A percentile compares a stretch with the other conserved stretches of the same genome.
Evolutionary conservation across 2,797 vertebrate genomes (phyloP).

Genomic region (Harpagifer antarcticus): DNA sequence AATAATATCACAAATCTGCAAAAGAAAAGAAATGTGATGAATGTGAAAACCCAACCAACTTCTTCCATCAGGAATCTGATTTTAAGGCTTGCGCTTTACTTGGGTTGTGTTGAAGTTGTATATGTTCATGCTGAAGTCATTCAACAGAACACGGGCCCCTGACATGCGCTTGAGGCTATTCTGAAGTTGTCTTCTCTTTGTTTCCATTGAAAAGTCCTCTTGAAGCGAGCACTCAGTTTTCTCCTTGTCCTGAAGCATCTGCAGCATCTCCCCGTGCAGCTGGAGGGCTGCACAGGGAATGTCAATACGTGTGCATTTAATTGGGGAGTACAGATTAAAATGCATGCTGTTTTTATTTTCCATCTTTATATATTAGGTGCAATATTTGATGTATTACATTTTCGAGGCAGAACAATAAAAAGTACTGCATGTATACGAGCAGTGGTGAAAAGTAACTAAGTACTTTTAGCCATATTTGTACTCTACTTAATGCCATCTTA

Average conservation of each 20-base stretch:
- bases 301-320: background rate
- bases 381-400: too few relatives aligned
- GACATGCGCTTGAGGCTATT: slow-evolving; percentile 12
- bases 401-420: too few relatives aligned
- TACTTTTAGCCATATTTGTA: too few relatives aligned
- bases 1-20: too few relatives aligned
- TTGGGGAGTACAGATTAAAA: background rate
- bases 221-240: slow-evolving; percentile 32
- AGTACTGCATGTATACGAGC: too few relatives aligned
- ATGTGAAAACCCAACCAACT: too few relatives aligned
- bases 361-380: background rate
- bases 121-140: slow-evolving; percentile 42
- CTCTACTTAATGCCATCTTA: too few relatives aligned
- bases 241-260: slow-evolving; percentile 82
- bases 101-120: slow-evolving; percentile 37
- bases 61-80: too few relatives aligned
- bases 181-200: slow-evolving; percentile 16
- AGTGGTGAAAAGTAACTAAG: too few relatives aligned
- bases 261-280: slow-evolving; percentile 78
- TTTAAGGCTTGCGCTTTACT: too few relatives aligned
- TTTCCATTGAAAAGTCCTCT: slow-evolving; percentile 32
- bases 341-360: background rate
- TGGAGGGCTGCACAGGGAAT: too few relatives aligned
- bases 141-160: slow-evolving; percentile 30
- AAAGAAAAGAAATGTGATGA: too few relatives aligned